Evolutionary conservation across 37 sponge, comb jelly and placozoan genomes (phyloP), one percentile per base, ranked within the genome.

Genomic region (Hormiphora californensis): DNA sequence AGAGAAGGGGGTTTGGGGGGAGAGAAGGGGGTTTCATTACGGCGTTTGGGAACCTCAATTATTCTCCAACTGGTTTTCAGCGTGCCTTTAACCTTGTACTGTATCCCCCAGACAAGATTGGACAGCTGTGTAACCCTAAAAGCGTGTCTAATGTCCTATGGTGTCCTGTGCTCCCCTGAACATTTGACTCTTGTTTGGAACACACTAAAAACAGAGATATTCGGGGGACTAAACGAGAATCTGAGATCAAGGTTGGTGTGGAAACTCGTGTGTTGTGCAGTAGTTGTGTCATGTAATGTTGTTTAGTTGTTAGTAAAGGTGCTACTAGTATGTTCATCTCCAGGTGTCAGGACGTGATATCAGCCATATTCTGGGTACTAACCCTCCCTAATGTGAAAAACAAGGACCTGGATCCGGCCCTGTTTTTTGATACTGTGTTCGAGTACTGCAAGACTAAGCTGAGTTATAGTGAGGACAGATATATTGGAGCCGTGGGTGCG

Each of bases 341-440:
- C 81, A 73, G 81, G 35, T 73, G 81, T 73, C 23, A 43, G 22
- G 81, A 39, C 21, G 81, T 73, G 4, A 40, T 73, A 19, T 19
- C 43, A 37, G 41, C 81, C 17, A 1, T 73, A 28, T 73, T 73
- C 25, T 17, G 36, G 23, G 81, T 73, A 0, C 43, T 73, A 3
- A 73, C 81, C 2, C 21, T 33, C 7, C 81, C 81, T 43, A 41
- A 43, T 73, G 81, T 73, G 44, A 73, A 73, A 36, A 11, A 73
- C 44, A 73, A 41, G 25, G 9, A n/a, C 38, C 44, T 73, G 8
- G 81, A 73, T n/a, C 81, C 81, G 32, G 3, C 81, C 4, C 81
- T 43, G 81, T 73, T 73, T 30, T 11, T 73, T 5, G 46, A 21
- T 11, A 2, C 1, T 1, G 46, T 73, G 1, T 73, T 73, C 22